Evolutionary conservation across 1,140 invertebrate genomes (phyloP), one percentile per base, ranked within the genome.

Genomic region (Papilio xuthus): DNA sequence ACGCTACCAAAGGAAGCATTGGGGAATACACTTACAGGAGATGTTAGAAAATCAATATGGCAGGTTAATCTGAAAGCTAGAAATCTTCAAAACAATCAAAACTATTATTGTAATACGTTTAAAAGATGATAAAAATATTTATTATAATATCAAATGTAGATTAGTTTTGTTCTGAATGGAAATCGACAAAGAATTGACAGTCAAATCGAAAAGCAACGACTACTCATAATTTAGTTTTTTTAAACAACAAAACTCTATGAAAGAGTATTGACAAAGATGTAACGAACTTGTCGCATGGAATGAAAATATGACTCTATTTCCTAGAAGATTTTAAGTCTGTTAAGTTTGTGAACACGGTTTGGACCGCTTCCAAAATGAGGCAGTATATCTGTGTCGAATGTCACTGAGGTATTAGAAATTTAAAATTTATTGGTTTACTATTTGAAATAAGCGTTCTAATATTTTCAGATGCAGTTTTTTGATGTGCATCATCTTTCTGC

Each of bases 331-430:
- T 28, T 2, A 67, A 63, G 9, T 63, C 60, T 28, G 26, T 67
- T 67, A 67, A 67, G 23, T 67, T 26, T 15, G 60, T 67, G 20
- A 13, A 15, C 60, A 67, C 26, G 12, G 26, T 18, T 67, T 67
- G 60, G 60, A 67, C 13, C 26, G 60, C 60, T 67, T 67, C 60
- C 60, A 67, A 18, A 67, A 67, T 26, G 12, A 28, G 23, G 10
- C 60, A 12, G 12, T 26, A 26, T 28, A 53, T 53, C 18, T 60
- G 20, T 60, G 56, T 60, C 60, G 60, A 28, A 63, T 63, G 60
- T 63, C 60, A 63, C 60, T 28, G 15, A 28, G 60, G 26, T 67
- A 67, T 12, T 60, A 60, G 18, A 23, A 23, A 60, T 67, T 67
- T 15, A 6, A 67, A 67, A 67, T 67, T 67, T 67, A 67, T 67